phyloP scores from a whole-genome alignment of 2,797 vertebrate genomes.

The Scomberomorus guttatus region DNA sequence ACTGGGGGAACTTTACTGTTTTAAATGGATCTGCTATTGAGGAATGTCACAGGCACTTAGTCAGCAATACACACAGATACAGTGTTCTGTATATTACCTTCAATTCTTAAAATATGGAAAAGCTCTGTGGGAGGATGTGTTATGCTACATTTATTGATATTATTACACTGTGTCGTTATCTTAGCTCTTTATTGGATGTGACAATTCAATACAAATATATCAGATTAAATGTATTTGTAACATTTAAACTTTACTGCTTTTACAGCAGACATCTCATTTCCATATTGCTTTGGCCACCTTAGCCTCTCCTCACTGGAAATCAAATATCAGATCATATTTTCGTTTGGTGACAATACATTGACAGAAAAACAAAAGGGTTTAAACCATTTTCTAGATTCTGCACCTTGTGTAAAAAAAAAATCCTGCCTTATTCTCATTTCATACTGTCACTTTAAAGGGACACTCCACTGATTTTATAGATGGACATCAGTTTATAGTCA shows the following conservation, averaged over 20 bases:
- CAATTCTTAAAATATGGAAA: neutral
- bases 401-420: neutral
- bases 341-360: no score
- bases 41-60: neutral
- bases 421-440: conserved; percentile 2
- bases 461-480: no score
- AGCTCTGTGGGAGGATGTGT: no score
- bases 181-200: neutral
- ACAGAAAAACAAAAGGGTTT: no score
- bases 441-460: conserved; percentile 5
- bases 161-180: neutral
- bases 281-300: neutral
- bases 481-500: no score
- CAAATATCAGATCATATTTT: no score
- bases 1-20: no score
- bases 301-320: neutral
- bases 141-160: neutral
- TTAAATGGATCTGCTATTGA: no score
- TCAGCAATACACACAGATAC: neutral
- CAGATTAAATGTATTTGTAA: neutral
- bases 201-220: neutral
- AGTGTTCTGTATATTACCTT: neutral
- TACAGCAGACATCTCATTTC: neutral
- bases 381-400: neutral
- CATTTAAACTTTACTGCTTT: neutral